Evolutionary conservation across 1,140 invertebrate genomes (phyloP).

Genomic region (Heterodera carotae): DNA sequence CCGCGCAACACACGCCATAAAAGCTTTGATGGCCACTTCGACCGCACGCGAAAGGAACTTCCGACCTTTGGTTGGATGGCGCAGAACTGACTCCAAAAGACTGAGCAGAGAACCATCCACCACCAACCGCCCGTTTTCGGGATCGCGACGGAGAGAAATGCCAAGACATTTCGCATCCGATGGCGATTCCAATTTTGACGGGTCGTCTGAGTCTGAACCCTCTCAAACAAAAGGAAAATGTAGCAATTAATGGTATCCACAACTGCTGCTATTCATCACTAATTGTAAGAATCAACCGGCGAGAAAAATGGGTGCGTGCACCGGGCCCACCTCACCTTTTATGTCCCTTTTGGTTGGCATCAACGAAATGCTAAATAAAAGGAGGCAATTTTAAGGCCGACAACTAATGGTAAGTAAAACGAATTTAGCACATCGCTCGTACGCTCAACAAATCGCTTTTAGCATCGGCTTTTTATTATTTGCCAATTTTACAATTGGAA

Average conservation of each 20-base stretch:
- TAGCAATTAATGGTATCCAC: no score
- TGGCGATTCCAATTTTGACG: not conserved
- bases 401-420: no score
- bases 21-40: constrained; percentile 51
- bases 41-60: constrained; percentile 36
- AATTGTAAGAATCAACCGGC: no score
- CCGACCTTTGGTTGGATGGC: constrained; percentile 24
- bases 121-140: constrained; percentile 30
- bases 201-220: not conserved
- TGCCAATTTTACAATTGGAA: no score
- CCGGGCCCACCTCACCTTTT: no score
- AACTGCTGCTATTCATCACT: no score
- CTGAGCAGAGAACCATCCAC: constrained; percentile 31
- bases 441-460: no score
- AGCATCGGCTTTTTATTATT: no score
- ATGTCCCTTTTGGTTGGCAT: constrained; percentile 42
- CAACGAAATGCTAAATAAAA: constrained; percentile 25
- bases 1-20: constrained; percentile 55
- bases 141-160: constrained; percentile 2
- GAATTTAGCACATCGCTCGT: no score
- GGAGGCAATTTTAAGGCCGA: no score
- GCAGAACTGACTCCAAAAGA: constrained; percentile 34
- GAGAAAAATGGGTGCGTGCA: no score
- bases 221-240: constrained; percentile 7
- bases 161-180: not conserved